Evolutionary conservation across 92 coral and sea anemone genomes (phyloP).

Genomic region (Chrysogorgia sp.): DNA sequence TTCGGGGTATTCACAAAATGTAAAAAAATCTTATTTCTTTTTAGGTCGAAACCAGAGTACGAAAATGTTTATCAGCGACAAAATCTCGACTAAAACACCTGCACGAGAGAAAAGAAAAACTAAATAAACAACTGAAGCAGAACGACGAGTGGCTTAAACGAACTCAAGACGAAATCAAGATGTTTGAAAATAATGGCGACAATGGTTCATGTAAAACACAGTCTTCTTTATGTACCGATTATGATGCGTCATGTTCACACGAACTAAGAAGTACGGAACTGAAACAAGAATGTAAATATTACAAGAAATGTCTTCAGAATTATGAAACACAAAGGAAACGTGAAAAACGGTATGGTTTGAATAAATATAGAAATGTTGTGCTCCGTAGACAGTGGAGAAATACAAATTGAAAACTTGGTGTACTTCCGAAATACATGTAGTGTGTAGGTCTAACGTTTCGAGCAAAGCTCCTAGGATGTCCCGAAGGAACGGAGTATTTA

Average conservation of each 20-base stretch:
- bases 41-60: slow-evolving; percentile 67
- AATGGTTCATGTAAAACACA: slow-evolving; percentile 43
- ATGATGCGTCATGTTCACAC: slow-evolving; percentile 30
- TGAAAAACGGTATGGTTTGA: slow-evolving; percentile 21
- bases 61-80: slow-evolving; percentile 71
- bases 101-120: slow-evolving; percentile 56
- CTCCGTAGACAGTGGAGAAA: no score
- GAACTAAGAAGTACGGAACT: slow-evolving; percentile 73
- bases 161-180: slow-evolving; percentile 66
- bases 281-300: slow-evolving; percentile 82
- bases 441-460: no score
- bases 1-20: no score
- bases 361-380: not conserved
- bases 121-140: slow-evolving; percentile 64
- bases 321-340: slow-evolving; percentile 84
- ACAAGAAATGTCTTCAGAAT: slow-evolving; percentile 66
- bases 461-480: no score
- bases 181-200: slow-evolving; percentile 41
- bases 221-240: slow-evolving; percentile 45
- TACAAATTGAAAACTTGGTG: not conserved
- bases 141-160: slow-evolving; percentile 75
- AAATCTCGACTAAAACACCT: slow-evolving; percentile 77
- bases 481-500: no score
- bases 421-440: no score
- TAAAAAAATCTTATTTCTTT: not conserved